Conservation (phyloP, 2,888 invertebrate species). For the Macrophya annulata region DNA sequence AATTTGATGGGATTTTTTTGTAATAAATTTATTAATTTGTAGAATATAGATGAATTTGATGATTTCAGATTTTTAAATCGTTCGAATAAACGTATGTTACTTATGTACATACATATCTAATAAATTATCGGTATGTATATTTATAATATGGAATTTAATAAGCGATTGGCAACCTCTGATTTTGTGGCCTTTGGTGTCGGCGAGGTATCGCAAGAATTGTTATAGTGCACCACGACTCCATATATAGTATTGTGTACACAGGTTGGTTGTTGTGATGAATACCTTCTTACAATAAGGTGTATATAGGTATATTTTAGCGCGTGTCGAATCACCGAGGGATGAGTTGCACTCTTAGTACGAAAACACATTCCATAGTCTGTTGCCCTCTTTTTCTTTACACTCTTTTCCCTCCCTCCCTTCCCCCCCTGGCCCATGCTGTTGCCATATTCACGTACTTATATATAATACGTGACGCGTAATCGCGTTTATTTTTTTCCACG, state of each 20-base stretch:
- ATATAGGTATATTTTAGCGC: conserved; percentile 18
- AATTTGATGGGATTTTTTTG: no score
- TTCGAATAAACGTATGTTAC: no score
- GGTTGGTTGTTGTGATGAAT: neutral
- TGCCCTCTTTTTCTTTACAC: neutral
- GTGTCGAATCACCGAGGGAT: conserved; percentile 39
- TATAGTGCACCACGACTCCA: conserved; percentile 21
- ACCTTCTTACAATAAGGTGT: neutral
- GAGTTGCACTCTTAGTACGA: conserved; percentile 4
- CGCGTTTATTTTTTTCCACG: conserved; percentile 6
- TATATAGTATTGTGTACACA: conserved; percentile 10
- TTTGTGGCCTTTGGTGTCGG: conserved; percentile 18
- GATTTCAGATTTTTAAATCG: no score
- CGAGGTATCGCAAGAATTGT: conserved; percentile 32
- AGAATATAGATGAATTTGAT: no score
- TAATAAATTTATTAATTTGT: no score
- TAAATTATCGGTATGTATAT: no score
- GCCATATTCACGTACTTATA: neutral
- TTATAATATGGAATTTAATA: neutral
- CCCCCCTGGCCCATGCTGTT: neutral
- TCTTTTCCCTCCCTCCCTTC: neutral
- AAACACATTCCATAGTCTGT: conserved; percentile 48
- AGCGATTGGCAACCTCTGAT: conserved; percentile 28
- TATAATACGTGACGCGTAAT: neutral
- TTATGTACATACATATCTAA: no score